Conservation (phyloP, 1,140 invertebrate genomes). For the Drosophila punjabiensis region DNA sequence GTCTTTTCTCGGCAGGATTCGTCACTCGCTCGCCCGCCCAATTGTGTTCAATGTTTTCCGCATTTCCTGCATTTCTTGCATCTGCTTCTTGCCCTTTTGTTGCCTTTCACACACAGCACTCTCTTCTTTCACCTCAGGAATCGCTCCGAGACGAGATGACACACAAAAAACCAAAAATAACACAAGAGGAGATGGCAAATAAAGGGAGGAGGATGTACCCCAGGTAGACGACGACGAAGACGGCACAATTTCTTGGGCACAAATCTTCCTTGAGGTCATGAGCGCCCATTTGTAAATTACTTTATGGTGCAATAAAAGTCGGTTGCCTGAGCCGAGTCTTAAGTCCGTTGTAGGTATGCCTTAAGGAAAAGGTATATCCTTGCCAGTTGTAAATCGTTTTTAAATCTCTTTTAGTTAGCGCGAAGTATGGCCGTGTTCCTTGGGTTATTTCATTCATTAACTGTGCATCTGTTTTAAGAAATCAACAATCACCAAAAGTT, state of each 20-base stretch:
- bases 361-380: conserved; percentile 15
- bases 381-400: conserved; percentile 51
- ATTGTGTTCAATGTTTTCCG: conserved; percentile 27
- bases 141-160: conserved; percentile 26
- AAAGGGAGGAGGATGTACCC: conserved; percentile 10
- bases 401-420: conserved; percentile 31
- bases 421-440: conserved; percentile 20
- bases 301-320: conserved; percentile 64
- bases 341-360: background rate
- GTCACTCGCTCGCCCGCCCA: conserved; percentile 20
- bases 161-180: conserved; percentile 32
- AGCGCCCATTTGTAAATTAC: conserved; percentile 78
- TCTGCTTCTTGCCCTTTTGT: conserved; percentile 27
- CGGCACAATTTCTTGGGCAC: background rate
- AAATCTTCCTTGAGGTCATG: conserved; percentile 46
- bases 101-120: conserved; percentile 38
- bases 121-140: conserved; percentile 64
- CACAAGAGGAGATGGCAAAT: conserved; percentile 28
- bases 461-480: conserved; percentile 14
- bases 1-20: conserved; percentile 37
- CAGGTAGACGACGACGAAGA: conserved; percentile 43
- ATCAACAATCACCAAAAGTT: conserved; percentile 5
- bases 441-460: conserved; percentile 42
- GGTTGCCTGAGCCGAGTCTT: conserved; percentile 11
- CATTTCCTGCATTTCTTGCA: conserved; percentile 21